These are phyloP conservation scores for Ondatra zibethicus DNA, from an alignment of 2,113 vertebrate genomes.

Conservation along the genomic window DNA sequence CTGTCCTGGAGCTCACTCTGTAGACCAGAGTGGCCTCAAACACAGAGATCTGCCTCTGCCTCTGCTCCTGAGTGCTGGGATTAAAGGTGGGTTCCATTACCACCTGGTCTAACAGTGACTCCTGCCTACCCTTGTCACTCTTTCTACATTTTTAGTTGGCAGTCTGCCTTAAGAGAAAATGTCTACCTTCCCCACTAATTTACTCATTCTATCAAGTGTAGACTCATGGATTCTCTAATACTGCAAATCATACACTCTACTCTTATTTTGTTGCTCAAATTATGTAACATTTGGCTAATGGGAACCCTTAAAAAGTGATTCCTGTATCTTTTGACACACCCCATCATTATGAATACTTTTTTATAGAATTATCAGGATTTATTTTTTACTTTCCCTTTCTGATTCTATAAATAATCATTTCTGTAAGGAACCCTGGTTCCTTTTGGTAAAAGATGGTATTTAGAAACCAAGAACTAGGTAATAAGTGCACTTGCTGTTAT, in stretches of 20 bases:
- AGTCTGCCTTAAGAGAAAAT: conserved; percentile 23
- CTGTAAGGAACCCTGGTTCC: neutral
- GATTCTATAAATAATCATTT: neutral
- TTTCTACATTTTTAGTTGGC: neutral
- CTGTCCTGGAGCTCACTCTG: neutral
- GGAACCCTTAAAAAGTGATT: neutral
- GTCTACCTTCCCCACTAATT: neutral
- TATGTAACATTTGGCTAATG: neutral
- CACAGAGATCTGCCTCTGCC: neutral
- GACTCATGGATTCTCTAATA: neutral
- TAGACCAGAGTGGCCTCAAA: neutral
- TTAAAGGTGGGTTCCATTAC: too few species aligned
- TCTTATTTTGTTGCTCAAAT: conserved; percentile 41
- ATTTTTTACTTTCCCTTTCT: neutral
- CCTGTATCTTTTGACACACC: neutral
- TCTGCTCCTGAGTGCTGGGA: neutral
- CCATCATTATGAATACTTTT: conserved; percentile 21
- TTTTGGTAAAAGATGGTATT: neutral
- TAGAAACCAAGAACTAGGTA: conserved; percentile 1
- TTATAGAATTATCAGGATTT: neutral
- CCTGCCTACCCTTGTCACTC: neutral
- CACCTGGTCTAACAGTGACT: neutral
- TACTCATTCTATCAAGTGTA: neutral
- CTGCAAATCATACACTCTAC: neutral
- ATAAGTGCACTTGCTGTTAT: neutral